Percentiles rank a stretch among this genome's conserved stretches.
Evolutionary conservation across 2,113 vertebrate genomes (phyloP).

Genomic region (Zapus hudsonius): DNA sequence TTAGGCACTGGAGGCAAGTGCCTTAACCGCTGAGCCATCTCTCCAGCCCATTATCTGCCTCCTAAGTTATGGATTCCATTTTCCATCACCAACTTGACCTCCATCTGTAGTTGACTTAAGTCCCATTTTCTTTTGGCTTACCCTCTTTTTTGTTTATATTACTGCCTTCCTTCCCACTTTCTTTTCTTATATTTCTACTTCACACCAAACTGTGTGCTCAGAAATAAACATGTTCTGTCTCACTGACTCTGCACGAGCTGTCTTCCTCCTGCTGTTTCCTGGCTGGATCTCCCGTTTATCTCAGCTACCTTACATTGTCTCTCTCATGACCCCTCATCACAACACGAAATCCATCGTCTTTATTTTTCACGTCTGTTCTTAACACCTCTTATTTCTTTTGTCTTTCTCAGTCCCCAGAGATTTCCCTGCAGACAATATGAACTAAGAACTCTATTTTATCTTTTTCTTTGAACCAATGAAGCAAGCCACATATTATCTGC

Average conservation of each 20-base stretch:
- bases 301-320: neutral
- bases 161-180: neutral
- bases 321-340: conserved; percentile 33
- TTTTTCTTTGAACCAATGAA: neutral
- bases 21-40: no score
- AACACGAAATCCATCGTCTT: neutral
- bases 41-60: neutral
- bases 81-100: neutral
- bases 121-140: conserved; percentile 17
- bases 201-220: neutral
- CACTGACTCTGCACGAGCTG: neutral
- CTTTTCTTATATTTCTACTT: neutral
- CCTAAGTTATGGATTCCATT: neutral
- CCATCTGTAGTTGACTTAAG: neutral
- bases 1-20: no score
- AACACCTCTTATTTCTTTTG: conserved; percentile 16
- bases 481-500: neutral
- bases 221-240: conserved; percentile 14
- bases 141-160: neutral
- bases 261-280: conserved; percentile 32
- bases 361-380: conserved; percentile 29
- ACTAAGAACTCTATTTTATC: neutral
- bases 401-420: neutral
- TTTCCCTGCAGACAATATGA: neutral
- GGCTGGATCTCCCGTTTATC: neutral